These are phyloP conservation scores for Nomada ruficornis DNA, from an alignment of 2,888 invertebrate genomes.

Conservation along the genomic window DNA sequence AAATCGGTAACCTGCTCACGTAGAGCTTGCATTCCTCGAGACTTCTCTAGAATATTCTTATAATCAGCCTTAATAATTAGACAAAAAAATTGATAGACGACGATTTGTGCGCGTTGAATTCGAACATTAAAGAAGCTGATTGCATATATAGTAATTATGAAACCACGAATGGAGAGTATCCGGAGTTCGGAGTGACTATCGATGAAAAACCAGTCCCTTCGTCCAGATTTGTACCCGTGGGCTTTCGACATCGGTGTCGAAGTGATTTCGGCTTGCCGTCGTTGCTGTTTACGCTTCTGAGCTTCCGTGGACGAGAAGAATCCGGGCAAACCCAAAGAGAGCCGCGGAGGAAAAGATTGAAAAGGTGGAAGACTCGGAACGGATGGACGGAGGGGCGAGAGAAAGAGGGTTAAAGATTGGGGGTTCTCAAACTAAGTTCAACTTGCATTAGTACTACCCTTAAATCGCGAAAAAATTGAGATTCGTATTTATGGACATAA, in stretches of 20 bases:
- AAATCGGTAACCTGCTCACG: constrained; percentile 20
- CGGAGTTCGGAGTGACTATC: background rate
- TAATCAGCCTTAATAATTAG: constrained; percentile 3
- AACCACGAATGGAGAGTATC: background rate
- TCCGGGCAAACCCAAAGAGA: constrained; percentile 1
- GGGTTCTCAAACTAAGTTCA: constrained; percentile 15
- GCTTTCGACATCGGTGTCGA: constrained; percentile 15
- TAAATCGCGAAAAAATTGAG: background rate
- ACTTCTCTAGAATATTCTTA: too few species aligned
- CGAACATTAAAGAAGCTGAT: too few species aligned
- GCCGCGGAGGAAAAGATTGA: constrained; percentile 14
- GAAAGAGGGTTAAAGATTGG: background rate
- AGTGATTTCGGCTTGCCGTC: constrained; percentile 23
- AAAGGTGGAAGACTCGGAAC: constrained; percentile 16
- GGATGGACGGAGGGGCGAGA: background rate
- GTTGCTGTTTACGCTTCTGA: constrained; percentile 41
- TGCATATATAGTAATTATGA: background rate
- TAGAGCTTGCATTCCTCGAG: too few species aligned
- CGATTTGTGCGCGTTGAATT: too few species aligned
- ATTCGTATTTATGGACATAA: background rate
- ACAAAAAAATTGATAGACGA: background rate
- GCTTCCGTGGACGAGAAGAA: constrained; percentile 12
- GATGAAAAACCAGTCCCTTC: background rate
- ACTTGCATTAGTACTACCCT: background rate
- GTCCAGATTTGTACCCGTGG: constrained; percentile 15